Base-by-base conservation (phyloP, 2,888 invertebrate species). In the Gasteruption jaculator region DNA sequence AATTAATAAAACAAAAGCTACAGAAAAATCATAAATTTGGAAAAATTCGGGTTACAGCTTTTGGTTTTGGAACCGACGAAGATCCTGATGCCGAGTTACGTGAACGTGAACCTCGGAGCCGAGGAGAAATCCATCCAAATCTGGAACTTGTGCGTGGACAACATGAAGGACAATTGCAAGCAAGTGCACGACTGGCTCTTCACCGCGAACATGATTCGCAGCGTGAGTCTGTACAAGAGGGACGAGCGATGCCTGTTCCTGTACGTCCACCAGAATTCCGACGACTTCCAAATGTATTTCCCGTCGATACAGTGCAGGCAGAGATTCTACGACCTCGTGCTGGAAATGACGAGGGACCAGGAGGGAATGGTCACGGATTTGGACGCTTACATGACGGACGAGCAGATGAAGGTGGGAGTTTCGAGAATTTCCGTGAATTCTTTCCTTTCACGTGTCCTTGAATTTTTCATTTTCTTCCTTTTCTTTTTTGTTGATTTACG, bases 271-370 rank as follows among this genome's bases (percentile, higher is more conserved):
- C 91, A 95, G 71, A 96, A 97, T 71, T 95, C 95, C 0, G 95
- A 96, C 63, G 96, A 97, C 73, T 99, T 99, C 75, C 96, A 97
- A 80, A 92, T 99, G 73, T 95, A 87, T 72, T 86, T 99, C 58
- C 94, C 99, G 1, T 95, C 96, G 2, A 83, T 86, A 49, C 79
- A 81, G 30, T 91, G 89, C 66, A 79, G 90, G 45, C 84, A 90
- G 64, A 79, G 85, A 45, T 85, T 95, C 59, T 89, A 91, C 68
- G 86, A 90, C 55, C 74, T 91, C 30, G 80, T 96, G 38, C 76
- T 89, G 15, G 87, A 92, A 68, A 80, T 96, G 73, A 92, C 93
- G 0, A 86, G 86, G 2, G 89, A 92, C 67, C 89, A 91, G 66
- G 90, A 87, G 61, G 81, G 81, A 45, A 80, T 82, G 69, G 79